Conservation (phyloP, 2,797 vertebrate species). For the Sebastes itinus region DNA sequence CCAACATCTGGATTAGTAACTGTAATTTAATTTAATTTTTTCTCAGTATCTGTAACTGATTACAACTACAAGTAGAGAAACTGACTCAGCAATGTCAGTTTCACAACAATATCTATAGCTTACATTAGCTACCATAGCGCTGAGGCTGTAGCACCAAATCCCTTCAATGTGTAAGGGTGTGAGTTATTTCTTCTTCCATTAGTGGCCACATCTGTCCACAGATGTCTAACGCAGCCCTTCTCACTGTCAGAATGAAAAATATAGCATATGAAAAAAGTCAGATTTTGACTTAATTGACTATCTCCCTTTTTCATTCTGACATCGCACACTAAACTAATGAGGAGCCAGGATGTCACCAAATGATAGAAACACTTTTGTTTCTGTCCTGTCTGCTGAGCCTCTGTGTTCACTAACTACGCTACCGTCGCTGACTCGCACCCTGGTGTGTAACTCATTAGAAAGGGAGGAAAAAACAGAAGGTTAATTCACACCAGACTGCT, state of each 20-base stretch:
- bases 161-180: neutral
- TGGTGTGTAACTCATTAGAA: constrained; percentile 69
- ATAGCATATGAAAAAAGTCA: neutral
- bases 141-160: neutral
- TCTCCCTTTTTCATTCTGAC: neutral
- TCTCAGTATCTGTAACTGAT: no score
- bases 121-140: rapidly evolving
- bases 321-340: neutral
- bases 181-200: neutral
- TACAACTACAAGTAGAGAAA: neutral
- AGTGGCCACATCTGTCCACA: neutral
- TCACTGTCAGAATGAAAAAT: neutral
- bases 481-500: constrained; percentile 49
- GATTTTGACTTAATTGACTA: neutral
- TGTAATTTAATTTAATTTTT: no score
- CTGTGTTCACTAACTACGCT: neutral
- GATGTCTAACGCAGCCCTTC: neutral
- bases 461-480: neutral
- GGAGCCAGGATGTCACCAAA: neutral
- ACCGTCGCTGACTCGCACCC: constrained; percentile 32
- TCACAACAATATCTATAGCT: neutral
- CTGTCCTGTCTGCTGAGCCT: neutral
- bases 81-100: neutral
- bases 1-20: no score
- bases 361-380: neutral